Percentiles rank a stretch among this genome's conserved stretches.
Conservation (phyloP, 2,797 vertebrate genomes). For the Tadarida brasiliensis region DNA sequence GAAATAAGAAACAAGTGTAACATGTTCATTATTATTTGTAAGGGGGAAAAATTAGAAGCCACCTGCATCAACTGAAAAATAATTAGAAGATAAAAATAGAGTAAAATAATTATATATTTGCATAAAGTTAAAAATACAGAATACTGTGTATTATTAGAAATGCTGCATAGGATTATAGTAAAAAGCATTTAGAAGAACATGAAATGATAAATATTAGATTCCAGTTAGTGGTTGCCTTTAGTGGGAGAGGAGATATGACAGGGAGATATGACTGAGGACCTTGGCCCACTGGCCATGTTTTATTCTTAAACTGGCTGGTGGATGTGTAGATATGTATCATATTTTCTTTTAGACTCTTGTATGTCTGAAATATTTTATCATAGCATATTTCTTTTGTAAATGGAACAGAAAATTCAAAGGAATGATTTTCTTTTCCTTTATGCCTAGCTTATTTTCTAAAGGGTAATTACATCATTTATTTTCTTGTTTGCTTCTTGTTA, state of each 20-base stretch:
- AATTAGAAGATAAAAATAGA: not conserved
- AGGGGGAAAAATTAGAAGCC: not conserved
- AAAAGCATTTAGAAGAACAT: not conserved
- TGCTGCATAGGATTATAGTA: not conserved
- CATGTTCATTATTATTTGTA: not conserved
- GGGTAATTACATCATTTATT: not conserved
- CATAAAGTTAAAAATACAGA: not conserved
- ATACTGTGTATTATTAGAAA: not conserved
- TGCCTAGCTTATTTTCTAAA: not conserved
- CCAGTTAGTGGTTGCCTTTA: not conserved
- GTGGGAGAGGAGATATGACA: fast-evolving
- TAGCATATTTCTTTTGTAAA: not conserved
- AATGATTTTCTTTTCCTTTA: not conserved
- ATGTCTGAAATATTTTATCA: not conserved
- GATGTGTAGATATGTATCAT: not conserved
- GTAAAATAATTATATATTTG: not conserved
- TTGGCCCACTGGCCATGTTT: not conserved
- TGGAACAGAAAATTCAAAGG: not conserved
- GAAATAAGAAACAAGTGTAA: not conserved
- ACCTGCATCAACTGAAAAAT: not conserved
- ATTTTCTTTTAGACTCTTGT: not conserved
- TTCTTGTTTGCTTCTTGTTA: not conserved
- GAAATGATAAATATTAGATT: not conserved
- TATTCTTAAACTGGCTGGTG: not conserved
- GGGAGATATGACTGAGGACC: not conserved